Conservation (phyloP, 2,113 vertebrate genomes). For the Apodemus speciosus region DNA sequence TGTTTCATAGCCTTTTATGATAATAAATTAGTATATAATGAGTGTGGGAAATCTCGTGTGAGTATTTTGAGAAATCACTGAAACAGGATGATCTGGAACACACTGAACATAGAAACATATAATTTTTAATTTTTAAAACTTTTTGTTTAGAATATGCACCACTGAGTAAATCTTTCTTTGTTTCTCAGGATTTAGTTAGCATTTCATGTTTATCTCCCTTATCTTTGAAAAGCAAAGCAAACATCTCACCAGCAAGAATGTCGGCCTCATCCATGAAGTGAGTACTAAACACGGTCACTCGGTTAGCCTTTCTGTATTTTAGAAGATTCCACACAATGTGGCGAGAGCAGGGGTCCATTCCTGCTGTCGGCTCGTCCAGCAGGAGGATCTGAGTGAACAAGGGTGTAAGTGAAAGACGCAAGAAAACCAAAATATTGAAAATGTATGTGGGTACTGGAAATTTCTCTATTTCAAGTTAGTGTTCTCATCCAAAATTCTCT, state of each 20-base stretch:
- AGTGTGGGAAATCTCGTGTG: not conserved
- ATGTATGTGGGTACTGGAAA: not conserved
- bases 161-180: not conserved
- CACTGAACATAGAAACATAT: not conserved
- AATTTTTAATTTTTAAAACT: not conserved
- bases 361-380: constrained; percentile 96
- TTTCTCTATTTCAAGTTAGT: not conserved
- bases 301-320: constrained; percentile 86
- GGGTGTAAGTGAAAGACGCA: not conserved
- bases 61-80: not conserved
- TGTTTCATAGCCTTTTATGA: not conserved
- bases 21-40: not conserved
- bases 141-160: not conserved
- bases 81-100: not conserved
- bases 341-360: constrained; percentile 96
- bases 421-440: not conserved
- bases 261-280: constrained; percentile 99
- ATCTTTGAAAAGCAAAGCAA: constrained; percentile 29
- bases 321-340: constrained; percentile 96
- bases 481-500: not conserved
- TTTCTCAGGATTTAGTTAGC: constrained; percentile 16
- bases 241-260: constrained; percentile 92
- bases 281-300: constrained; percentile 94
- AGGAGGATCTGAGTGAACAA: constrained; percentile 88
- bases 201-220: not conserved